phyloP scores from a whole-genome alignment of 2,797 vertebrate species.

The Protonibea diacanthus region DNA sequence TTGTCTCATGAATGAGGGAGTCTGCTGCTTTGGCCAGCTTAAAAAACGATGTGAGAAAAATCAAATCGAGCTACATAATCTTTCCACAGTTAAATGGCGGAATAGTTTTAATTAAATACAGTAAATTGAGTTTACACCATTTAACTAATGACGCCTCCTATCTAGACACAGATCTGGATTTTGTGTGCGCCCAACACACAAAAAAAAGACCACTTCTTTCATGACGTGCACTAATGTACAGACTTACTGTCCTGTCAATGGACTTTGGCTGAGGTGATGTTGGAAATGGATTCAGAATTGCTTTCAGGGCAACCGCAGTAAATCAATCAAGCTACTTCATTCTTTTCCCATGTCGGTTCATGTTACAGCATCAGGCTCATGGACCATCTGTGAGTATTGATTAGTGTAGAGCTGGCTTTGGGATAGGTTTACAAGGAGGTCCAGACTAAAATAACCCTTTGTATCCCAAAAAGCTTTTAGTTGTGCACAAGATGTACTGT shows the following conservation, averaged over 20 bases:
- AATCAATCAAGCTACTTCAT: slow-evolving; percentile 78
- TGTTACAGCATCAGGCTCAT: slow-evolving; percentile 72
- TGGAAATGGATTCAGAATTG: slow-evolving; percentile 69
- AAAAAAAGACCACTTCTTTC: background rate
- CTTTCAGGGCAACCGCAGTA: slow-evolving; percentile 74
- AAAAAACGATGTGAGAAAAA: background rate
- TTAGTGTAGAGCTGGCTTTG: slow-evolving; percentile 52
- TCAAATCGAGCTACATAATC: accelerated
- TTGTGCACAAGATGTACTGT: background rate
- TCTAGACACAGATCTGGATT: background rate
- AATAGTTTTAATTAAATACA: background rate
- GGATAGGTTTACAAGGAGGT: slow-evolving; percentile 62
- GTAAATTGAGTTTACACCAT: background rate
- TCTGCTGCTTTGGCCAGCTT: background rate
- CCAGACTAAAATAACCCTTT: slow-evolving; percentile 44
- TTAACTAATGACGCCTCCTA: background rate
- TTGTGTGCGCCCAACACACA: background rate
- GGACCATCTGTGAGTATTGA: slow-evolving; percentile 81
- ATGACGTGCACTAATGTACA: slow-evolving; percentile 26
- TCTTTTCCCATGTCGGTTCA: slow-evolving; percentile 78
- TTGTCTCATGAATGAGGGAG: slow-evolving; percentile 23
- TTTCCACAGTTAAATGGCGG: background rate
- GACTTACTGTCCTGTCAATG: slow-evolving; percentile 24
- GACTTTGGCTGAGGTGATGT: slow-evolving; percentile 42
- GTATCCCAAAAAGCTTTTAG: slow-evolving; percentile 8